Evolutionary conservation across 2,113 vertebrate genomes (phyloP).

Genomic region (Columba livia): DNA sequence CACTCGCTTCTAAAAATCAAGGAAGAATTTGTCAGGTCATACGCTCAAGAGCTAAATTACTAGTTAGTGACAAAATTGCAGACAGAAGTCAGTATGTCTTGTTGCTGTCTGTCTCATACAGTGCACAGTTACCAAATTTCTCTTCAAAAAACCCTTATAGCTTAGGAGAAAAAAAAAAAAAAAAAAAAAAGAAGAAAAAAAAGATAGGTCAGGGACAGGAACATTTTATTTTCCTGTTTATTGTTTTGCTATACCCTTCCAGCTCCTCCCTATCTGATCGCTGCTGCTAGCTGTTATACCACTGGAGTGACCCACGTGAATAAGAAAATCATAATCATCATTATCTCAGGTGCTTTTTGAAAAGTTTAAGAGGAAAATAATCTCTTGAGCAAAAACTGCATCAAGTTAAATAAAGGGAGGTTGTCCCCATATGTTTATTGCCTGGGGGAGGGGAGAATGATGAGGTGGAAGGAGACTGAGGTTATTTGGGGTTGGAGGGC

Average conservation of each 20-base stretch:
- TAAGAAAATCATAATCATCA: not conserved
- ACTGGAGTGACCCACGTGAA: not conserved
- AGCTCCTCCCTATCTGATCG: not conserved
- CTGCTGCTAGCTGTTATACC: not conserved
- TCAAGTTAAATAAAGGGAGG: not conserved
- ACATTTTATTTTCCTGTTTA: not conserved
- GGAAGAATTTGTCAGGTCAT: not conserved
- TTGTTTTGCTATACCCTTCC: not conserved
- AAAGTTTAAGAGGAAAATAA: slow-evolving; percentile 14
- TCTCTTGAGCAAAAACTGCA: not conserved
- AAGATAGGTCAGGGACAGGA: not conserved
- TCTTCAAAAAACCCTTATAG: not conserved
- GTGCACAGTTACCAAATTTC: not conserved
- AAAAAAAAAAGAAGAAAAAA: no score
- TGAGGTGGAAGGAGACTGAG: not conserved
- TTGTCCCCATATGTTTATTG: not conserved
- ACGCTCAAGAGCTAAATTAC: not conserved
- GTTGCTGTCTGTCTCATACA: not conserved
- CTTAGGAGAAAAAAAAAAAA: not conserved
- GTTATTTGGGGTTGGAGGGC: not conserved
- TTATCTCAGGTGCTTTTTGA: not conserved
- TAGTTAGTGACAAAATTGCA: not conserved
- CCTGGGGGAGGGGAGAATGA: not conserved
- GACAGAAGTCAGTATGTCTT: not conserved
- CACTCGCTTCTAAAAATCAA: not conserved